Percentiles rank a stretch among this genome's conserved stretches.
These are phyloP conservation scores for Stratiomys singularior DNA, from an alignment of 2,888 invertebrate species.

Conservation along the genomic window DNA sequence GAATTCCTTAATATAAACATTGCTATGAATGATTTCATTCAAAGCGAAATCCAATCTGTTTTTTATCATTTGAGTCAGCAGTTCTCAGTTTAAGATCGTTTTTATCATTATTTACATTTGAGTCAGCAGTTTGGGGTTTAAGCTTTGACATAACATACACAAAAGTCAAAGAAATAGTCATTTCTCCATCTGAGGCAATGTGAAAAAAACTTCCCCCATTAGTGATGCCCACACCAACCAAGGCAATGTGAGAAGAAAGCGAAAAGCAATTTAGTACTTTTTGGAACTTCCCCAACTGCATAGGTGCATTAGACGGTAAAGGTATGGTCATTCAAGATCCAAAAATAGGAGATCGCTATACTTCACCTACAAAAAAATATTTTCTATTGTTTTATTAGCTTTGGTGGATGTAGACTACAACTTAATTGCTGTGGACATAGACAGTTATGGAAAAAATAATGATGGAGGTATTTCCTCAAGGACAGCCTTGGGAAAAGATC, in stretches of 20 bases:
- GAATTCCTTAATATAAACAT: too few relatives aligned
- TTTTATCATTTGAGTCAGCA: too few relatives aligned
- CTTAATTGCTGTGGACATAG: neutral
- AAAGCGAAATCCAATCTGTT: too few relatives aligned
- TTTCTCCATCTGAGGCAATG: neutral
- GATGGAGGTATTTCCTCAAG: slow-evolving; percentile 2
- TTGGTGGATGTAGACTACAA: slow-evolving; percentile 5
- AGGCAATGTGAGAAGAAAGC: neutral
- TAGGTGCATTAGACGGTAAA: slow-evolving; percentile 13
- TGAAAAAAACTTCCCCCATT: neutral
- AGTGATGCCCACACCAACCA: neutral
- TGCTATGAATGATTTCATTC: too few relatives aligned
- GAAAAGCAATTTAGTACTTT: neutral
- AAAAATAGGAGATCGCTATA: slow-evolving; percentile 9
- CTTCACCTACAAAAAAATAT: slow-evolving; percentile 23
- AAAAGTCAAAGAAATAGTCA: neutral
- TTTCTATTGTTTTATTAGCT: slow-evolving; percentile 25
- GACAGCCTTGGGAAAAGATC: neutral
- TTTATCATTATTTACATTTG: too few relatives aligned
- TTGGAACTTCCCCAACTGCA: slow-evolving; percentile 20
- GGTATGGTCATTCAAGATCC: neutral
- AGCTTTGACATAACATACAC: too few relatives aligned
- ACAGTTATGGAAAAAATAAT: neutral
- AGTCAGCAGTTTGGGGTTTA: too few relatives aligned
- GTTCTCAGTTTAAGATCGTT: too few relatives aligned